phyloP scores from a whole-genome alignment of 2,888 invertebrate species.

The Lithophane leautieri region DNA sequence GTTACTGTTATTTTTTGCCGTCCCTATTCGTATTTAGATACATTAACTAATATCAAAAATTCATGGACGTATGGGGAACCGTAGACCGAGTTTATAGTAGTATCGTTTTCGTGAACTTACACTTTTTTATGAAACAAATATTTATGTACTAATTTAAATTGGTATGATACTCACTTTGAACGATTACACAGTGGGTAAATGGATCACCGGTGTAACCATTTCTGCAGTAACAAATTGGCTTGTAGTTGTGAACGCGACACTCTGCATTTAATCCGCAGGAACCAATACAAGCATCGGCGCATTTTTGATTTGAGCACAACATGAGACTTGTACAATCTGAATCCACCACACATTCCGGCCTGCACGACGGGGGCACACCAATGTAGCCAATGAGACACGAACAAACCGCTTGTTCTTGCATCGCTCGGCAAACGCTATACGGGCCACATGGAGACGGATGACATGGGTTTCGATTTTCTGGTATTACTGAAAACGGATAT shows the following conservation, averaged over 20 bases:
- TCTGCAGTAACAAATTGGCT: slow-evolving; percentile 95
- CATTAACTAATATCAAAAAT: not conserved
- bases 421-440: slow-evolving; percentile 92
- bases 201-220: slow-evolving; percentile 94
- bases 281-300: slow-evolving; percentile 95
- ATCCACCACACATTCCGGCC: slow-evolving; percentile 95
- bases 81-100: not conserved
- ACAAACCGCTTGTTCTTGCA: slow-evolving; percentile 91
- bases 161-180: slow-evolving; percentile 75
- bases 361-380: slow-evolving; percentile 94
- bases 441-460: slow-evolving; percentile 94
- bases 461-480: slow-evolving; percentile 89
- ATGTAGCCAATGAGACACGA: slow-evolving; percentile 94
- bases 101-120: not conserved
- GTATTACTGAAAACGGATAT: slow-evolving; percentile 66
- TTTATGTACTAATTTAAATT: not conserved
- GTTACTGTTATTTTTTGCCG: not conserved
- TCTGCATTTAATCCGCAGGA: slow-evolving; percentile 94
- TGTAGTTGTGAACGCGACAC: slow-evolving; percentile 95
- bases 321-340: slow-evolving; percentile 94
- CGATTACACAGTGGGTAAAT: slow-evolving; percentile 91
- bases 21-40: not conserved
- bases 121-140: not conserved
- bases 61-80: not conserved
- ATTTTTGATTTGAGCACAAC: slow-evolving; percentile 95